phyloP scores from a whole-genome alignment of 2,113 vertebrate species.

The Sebastes schlegelii region DNA sequence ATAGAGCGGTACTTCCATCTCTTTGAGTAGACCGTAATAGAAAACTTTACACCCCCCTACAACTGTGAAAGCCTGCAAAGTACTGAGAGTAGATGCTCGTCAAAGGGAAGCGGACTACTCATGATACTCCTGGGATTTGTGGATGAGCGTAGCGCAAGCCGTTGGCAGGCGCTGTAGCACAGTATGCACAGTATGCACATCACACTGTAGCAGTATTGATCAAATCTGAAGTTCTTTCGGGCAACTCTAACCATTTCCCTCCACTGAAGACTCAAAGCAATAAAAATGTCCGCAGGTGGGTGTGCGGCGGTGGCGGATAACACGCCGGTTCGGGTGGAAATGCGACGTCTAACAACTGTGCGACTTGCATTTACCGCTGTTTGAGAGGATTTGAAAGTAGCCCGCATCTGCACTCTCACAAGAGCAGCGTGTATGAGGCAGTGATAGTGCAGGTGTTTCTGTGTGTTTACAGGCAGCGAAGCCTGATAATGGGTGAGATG shows the following conservation, averaged over 20 bases:
- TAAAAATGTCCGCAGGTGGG: conserved; percentile 55
- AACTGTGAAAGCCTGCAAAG: conserved; percentile 47
- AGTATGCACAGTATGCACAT: conserved; percentile 22
- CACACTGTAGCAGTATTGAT: conserved; percentile 42
- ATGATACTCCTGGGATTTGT: conserved; percentile 39
- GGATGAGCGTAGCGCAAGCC: conserved; percentile 15
- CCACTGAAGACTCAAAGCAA: conserved; percentile 32
- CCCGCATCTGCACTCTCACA: conserved; percentile 23
- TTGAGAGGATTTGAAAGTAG: conserved; percentile 33
- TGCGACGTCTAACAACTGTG: neutral
- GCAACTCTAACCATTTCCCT: conserved; percentile 34
- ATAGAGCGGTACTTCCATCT: conserved; percentile 28
- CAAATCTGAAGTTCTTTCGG: conserved; percentile 46
- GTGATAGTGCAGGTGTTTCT: conserved; percentile 20
- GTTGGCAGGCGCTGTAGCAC: conserved; percentile 32
- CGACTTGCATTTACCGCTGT: conserved; percentile 26
- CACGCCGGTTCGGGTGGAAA: conserved; percentile 2
- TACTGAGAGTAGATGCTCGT: conserved; percentile 30
- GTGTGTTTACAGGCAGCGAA: conserved; percentile 10
- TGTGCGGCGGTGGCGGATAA: conserved; percentile 13
- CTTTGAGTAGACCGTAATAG: conserved; percentile 39
- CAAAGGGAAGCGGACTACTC: conserved; percentile 33
- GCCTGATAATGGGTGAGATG: conserved; percentile 30
- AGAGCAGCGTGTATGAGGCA: conserved; percentile 20
- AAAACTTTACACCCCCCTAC: conserved; percentile 39